These are phyloP conservation scores for Ptilorrhoa leucosticta DNA, from an alignment of 2,113 vertebrate genomes.

Conservation along the genomic window DNA sequence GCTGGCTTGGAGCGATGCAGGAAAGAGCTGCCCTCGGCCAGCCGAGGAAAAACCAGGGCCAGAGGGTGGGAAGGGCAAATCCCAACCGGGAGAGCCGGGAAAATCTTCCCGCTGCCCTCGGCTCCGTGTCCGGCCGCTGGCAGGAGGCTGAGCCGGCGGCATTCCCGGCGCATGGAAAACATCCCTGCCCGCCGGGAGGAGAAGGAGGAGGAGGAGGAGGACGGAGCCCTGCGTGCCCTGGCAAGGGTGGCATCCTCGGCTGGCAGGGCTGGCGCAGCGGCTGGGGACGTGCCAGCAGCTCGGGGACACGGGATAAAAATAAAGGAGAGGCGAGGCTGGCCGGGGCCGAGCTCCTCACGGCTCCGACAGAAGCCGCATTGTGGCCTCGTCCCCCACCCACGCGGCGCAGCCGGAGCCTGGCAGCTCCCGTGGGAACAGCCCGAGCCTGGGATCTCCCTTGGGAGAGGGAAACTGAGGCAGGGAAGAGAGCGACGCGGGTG, in stretches of 20 bases:
- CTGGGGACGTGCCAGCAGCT: neutral
- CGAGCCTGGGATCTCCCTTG: neutral
- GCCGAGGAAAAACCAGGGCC: neutral
- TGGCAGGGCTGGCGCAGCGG: neutral
- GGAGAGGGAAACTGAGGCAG: neutral
- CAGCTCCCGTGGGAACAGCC: neutral
- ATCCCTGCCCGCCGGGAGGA: neutral
- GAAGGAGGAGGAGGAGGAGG: neutral
- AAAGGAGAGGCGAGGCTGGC: neutral
- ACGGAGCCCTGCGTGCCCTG: neutral
- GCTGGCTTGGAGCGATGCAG: neutral
- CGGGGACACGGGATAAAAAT: neutral
- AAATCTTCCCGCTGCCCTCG: neutral
- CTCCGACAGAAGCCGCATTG: neutral
- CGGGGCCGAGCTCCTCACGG: neutral
- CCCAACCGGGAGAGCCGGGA: accelerated
- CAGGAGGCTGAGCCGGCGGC: neutral
- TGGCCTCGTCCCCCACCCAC: neutral
- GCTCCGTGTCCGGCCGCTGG: neutral
- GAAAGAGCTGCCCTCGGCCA: neutral
- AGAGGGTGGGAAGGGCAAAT: neutral
- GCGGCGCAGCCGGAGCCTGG: neutral
- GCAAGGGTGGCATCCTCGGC: neutral
- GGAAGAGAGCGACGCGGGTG: accelerated
- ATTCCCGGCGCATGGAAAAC: accelerated